Conservation (phyloP, 2,888 invertebrate genomes). For the Cerceris rybyensis region DNA sequence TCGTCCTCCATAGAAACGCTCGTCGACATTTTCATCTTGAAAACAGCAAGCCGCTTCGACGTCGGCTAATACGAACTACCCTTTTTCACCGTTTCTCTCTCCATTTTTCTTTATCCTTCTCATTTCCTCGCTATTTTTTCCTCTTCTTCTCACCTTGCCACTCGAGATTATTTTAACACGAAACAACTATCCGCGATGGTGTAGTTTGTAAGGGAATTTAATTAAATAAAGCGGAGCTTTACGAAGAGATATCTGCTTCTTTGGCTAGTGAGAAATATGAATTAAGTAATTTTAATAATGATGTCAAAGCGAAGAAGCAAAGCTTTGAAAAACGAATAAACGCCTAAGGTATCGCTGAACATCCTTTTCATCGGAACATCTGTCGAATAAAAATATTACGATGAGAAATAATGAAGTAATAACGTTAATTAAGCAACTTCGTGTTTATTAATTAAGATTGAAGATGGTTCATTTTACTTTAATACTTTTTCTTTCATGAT, state of each 20-base stretch:
- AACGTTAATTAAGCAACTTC: not conserved
- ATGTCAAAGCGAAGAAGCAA: not conserved
- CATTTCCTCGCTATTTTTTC: not conserved
- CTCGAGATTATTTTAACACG: constrained; percentile 24
- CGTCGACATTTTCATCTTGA: constrained; percentile 21
- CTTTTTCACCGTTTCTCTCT: not conserved
- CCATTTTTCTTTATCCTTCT: not conserved
- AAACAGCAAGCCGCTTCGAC: constrained; percentile 20
- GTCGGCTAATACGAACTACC: constrained; percentile 25
- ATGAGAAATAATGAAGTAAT: too few species aligned
- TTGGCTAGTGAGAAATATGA: constrained; percentile 40
- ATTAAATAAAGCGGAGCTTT: constrained; percentile 41
- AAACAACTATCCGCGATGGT: constrained; percentile 20
- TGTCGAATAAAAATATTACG: too few species aligned
- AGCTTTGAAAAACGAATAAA: constrained; percentile 11
- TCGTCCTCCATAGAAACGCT: constrained; percentile 8
- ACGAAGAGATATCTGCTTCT: constrained; percentile 26
- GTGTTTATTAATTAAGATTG: not conserved
- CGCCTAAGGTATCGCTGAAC: not conserved
- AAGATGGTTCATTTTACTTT: too few species aligned
- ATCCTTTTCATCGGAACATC: not conserved
- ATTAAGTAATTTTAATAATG: constrained; percentile 31
- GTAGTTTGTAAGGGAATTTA: constrained; percentile 49
- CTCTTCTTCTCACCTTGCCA: not conserved
- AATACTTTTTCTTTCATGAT: too few species aligned